These are phyloP conservation scores for Gymnodraco acuticeps DNA, from an alignment of 2,797 vertebrate species.

Conservation along the genomic window DNA sequence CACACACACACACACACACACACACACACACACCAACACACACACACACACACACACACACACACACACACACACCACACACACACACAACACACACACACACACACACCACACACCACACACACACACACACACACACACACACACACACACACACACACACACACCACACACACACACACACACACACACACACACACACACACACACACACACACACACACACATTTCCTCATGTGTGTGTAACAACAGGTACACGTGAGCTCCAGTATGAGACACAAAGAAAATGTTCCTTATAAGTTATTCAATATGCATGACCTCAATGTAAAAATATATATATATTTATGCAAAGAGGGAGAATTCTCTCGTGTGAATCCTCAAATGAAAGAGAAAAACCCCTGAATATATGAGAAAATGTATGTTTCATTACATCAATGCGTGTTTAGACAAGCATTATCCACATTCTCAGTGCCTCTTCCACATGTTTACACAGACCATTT, in stretches of 20 bases:
- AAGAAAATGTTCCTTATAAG: neutral
- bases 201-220: no score
- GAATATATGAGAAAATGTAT: neutral
- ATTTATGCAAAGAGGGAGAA: neutral
- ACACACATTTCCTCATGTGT: conserved; percentile 2
- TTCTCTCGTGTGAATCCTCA: neutral
- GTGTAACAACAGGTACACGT: neutral
- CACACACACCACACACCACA: no score
- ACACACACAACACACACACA: no score
- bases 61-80: no score
- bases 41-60: no score
- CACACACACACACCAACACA: no score
- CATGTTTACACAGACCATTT: conserved; percentile 28
- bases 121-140: no score
- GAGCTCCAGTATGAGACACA: neutral
- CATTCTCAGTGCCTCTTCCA: conserved; percentile 11
- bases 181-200: no score
- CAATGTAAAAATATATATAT: neutral
- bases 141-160: no score
- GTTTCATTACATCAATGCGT: neutral
- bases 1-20: no score
- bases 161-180: no score
- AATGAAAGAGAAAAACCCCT: neutral
- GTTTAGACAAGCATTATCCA: neutral
- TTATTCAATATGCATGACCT: neutral